Percentiles rank a stretch among this genome's conserved stretches.
These are phyloP conservation scores for Echiichthys vipera DNA, from an alignment of 2,797 vertebrate species.

Conservation along the genomic window DNA sequence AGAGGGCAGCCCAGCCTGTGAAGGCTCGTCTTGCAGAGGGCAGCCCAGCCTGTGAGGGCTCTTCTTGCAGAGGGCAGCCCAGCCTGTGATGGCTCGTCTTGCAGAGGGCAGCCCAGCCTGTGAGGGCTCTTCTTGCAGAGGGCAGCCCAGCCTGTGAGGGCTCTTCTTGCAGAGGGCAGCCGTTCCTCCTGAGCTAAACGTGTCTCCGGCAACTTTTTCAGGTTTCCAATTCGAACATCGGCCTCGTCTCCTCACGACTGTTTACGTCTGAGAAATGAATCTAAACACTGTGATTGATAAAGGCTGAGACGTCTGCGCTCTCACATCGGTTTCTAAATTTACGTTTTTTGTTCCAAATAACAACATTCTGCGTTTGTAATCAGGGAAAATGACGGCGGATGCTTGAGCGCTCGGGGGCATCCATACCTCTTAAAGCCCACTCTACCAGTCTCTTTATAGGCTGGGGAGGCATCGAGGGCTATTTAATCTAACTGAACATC, in stretches of 20 bases:
- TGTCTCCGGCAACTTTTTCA: slow-evolving; percentile 25
- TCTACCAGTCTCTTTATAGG: slow-evolving; percentile 39
- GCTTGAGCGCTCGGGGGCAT: slow-evolving; percentile 26
- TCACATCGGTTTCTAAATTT: not conserved
- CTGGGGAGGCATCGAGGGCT: slow-evolving; percentile 52
- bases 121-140: no score
- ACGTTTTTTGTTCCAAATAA: slow-evolving; percentile 11
- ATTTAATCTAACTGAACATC: slow-evolving; percentile 74
- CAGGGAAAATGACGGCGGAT: not conserved
- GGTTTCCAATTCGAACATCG: slow-evolving; percentile 30
- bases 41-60: no score
- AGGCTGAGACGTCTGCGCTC: not conserved
- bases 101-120: no score
- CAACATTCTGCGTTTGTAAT: slow-evolving; percentile 5
- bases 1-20: no score
- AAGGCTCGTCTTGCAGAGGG: no score
- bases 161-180: slow-evolving; percentile 9
- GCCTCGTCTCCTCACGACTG: slow-evolving; percentile 3
- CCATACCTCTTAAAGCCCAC: slow-evolving; percentile 35
- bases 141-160: no score
- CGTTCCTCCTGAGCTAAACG: slow-evolving; percentile 9
- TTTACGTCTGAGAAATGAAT: slow-evolving; percentile 18
- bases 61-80: no score
- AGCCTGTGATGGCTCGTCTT: no score
- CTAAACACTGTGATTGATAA: not conserved